Evolutionary conservation across 2,113 vertebrate species (phyloP).

Genomic region (Sitta europaea): DNA sequence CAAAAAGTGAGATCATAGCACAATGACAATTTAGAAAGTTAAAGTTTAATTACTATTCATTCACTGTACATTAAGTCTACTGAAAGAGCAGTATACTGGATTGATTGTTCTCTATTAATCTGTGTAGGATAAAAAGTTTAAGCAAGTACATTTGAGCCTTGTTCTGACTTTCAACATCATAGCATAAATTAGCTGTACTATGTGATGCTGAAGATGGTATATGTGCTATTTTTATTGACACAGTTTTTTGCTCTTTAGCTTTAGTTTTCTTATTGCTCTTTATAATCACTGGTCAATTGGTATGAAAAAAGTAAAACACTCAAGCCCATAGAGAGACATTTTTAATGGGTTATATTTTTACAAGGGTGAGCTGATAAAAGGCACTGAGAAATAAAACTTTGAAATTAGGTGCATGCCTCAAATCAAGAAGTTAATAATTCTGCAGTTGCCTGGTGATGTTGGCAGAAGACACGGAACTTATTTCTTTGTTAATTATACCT

Average conservation of each 20-base stretch:
- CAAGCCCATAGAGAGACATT: neutral
- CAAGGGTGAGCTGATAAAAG: neutral
- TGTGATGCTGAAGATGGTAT: neutral
- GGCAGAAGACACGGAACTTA: neutral
- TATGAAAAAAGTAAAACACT: neutral
- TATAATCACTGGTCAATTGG: neutral
- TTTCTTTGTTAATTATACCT: neutral
- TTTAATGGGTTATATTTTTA: neutral
- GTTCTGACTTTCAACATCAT: neutral
- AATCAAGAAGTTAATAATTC: neutral
- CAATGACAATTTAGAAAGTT: slow-evolving; percentile 18
- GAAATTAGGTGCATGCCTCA: neutral
- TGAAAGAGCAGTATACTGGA: neutral
- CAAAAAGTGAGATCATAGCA: neutral
- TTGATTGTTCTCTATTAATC: slow-evolving; percentile 18
- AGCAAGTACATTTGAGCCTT: neutral
- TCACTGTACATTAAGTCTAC: neutral
- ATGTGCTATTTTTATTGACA: neutral
- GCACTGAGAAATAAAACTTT: neutral
- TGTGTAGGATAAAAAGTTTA: slow-evolving; percentile 8
- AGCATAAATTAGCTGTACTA: neutral
- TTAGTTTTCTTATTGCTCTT: neutral
- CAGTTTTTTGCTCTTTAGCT: slow-evolving; percentile 1
- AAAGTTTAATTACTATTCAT: slow-evolving; percentile 19
- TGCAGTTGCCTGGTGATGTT: neutral